Conservation (phyloP, 2,113 vertebrate species). For the Lamprologus sp. region DNA sequence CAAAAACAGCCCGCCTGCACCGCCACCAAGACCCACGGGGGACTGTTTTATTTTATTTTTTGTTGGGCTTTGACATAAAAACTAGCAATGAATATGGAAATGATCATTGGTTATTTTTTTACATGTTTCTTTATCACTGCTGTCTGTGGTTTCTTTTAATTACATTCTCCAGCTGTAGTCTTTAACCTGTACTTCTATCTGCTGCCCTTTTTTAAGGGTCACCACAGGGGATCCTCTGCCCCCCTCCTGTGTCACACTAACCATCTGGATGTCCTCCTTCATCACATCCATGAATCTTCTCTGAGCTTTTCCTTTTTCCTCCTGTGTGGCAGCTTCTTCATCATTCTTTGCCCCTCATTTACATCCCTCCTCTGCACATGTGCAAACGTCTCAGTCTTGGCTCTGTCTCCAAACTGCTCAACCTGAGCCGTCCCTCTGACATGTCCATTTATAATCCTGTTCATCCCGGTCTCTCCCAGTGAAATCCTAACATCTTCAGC, state of each 20-base stretch:
- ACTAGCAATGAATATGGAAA: neutral
- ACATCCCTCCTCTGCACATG: neutral
- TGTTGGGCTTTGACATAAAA: neutral
- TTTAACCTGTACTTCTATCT: neutral
- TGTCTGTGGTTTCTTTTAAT: neutral
- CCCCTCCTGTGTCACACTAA: neutral
- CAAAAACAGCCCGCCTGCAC: neutral
- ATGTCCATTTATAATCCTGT: neutral
- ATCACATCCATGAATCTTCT: neutral
- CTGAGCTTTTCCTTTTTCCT: neutral
- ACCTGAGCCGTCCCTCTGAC: neutral
- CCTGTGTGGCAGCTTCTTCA: neutral
- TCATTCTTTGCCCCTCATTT: neutral
- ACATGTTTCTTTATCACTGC: neutral
- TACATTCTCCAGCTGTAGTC: neutral
- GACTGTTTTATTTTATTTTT: neutral
- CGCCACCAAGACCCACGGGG: neutral
- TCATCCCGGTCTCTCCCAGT: rapidly evolving
- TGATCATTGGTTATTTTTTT: rapidly evolving
- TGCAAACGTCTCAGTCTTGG: neutral
- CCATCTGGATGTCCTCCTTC: neutral
- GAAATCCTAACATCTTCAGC: neutral
- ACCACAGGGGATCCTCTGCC: neutral
- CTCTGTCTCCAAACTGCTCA: neutral
- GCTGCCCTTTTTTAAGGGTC: neutral